These are phyloP conservation scores for Myripristis murdjan DNA, from an alignment of 2,797 vertebrate species.

Conservation along the genomic window DNA sequence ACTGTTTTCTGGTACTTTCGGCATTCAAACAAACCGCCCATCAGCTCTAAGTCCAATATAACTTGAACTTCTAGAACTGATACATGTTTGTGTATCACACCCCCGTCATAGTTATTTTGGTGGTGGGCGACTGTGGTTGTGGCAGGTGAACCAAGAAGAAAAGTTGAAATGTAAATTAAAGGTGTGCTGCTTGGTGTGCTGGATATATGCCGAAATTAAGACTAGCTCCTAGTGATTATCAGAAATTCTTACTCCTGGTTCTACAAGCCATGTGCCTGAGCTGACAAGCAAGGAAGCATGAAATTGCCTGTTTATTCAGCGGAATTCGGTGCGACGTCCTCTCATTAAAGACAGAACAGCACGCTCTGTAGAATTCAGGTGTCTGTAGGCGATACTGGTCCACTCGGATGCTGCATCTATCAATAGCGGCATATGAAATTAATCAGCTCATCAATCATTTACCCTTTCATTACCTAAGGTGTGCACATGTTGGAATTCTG, in stretches of 20 bases:
- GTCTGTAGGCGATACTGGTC: constrained; percentile 14
- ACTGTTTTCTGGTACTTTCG: neutral
- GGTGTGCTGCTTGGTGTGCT: neutral
- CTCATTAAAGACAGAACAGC: no score
- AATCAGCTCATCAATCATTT: constrained; percentile 42
- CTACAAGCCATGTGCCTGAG: neutral
- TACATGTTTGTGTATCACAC: neutral
- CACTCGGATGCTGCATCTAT: constrained; percentile 44
- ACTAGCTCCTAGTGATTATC: neutral
- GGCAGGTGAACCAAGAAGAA: neutral
- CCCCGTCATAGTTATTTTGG: neutral
- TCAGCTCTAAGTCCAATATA: accelerated
- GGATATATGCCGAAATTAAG: neutral
- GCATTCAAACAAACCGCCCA: neutral
- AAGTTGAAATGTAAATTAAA: neutral
- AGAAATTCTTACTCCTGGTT: neutral
- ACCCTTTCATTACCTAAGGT: constrained; percentile 27
- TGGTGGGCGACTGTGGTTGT: neutral
- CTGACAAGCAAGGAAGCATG: neutral
- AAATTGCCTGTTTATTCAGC: neutral
- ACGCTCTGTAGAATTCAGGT: neutral
- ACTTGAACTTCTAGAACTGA: neutral
- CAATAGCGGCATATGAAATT: constrained; percentile 37
- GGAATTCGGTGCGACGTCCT: constrained; percentile 7
- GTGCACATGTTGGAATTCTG: constrained; percentile 15